Conservation (phyloP, 2,113 vertebrate genomes). For the Antigone vipio region DNA sequence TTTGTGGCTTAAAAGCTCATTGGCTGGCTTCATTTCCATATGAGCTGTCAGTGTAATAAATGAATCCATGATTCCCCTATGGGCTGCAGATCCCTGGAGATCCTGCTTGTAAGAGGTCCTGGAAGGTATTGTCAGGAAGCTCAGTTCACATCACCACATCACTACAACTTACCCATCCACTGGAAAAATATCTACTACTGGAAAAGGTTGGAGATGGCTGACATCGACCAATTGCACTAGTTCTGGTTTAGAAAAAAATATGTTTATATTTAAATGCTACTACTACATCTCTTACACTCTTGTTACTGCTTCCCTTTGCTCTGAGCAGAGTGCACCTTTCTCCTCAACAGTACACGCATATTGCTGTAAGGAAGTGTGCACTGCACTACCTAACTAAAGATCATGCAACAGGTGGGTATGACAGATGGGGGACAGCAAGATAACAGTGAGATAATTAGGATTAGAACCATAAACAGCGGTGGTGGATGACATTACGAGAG, state of each 20-base stretch:
- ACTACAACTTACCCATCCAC: neutral
- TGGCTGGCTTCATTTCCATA: neutral
- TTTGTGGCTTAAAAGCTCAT: neutral
- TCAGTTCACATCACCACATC: neutral
- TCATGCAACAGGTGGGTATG: neutral
- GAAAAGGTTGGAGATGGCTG: neutral
- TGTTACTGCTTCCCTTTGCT: neutral
- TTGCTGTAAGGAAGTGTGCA: neutral
- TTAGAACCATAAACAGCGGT: neutral
- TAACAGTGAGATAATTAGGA: neutral
- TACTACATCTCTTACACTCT: neutral
- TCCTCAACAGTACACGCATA: neutral
- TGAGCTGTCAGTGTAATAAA: neutral
- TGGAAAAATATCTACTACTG: neutral
- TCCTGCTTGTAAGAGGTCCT: neutral
- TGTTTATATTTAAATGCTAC: neutral
- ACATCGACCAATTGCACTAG: neutral
- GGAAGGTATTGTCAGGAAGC: neutral
- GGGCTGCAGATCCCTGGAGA: neutral
- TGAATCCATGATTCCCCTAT: neutral
- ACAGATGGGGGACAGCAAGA: slow-evolving; percentile 14
- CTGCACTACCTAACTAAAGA: neutral
- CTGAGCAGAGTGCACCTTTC: neutral
- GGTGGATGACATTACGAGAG: neutral
- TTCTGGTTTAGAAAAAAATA: neutral